A percentile compares a stretch with the other conserved stretches of the same genome.
Conservation (phyloP, 2,797 vertebrate genomes). For the Syndactyla subalaris region DNA sequence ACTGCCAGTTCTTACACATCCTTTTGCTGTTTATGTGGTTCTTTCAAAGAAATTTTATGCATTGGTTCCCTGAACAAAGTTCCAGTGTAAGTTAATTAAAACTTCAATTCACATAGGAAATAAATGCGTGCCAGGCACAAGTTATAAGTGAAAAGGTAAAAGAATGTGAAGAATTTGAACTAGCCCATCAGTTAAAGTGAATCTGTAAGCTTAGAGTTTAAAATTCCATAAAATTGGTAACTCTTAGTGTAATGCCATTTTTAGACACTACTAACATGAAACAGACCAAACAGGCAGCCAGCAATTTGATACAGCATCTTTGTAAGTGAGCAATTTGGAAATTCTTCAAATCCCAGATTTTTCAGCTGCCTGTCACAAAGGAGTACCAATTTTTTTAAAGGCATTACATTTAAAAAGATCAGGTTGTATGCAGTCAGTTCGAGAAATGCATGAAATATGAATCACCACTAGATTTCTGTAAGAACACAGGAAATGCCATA, state of each 20-base stretch:
- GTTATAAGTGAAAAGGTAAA: background rate
- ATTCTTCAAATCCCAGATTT: background rate
- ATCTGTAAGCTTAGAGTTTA: background rate
- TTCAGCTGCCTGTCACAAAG: background rate
- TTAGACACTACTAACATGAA: background rate
- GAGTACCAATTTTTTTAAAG: background rate
- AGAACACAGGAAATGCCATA: background rate
- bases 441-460: background rate
- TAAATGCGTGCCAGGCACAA: background rate
- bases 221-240: background rate
- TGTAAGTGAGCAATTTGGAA: background rate
- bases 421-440: background rate
- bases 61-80: background rate
- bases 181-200: background rate
- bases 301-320: background rate
- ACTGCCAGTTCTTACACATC: background rate
- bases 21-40: background rate
- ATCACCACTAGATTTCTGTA: background rate
- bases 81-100: background rate
- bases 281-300: background rate
- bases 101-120: background rate
- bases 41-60: background rate
- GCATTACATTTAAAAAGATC: background rate
- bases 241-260: background rate
- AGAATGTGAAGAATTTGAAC: slow-evolving; percentile 32